These are phyloP conservation scores for Gallinago jamesoni DNA, from an alignment of 2,113 vertebrate species.

Conservation along the genomic window DNA sequence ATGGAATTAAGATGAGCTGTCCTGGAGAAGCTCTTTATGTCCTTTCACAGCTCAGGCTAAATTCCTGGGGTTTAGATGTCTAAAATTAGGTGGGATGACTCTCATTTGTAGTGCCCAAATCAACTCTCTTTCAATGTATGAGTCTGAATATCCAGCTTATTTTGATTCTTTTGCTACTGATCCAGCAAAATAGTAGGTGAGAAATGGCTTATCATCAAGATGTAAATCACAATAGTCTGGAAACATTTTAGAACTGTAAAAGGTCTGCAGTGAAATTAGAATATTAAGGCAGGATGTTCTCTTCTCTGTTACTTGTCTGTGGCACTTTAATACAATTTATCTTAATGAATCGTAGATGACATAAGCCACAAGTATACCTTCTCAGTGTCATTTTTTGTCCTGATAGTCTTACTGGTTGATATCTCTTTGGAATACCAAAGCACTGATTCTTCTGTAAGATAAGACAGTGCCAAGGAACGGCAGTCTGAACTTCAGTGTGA, in stretches of 20 bases:
- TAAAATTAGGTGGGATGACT: background rate
- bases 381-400: background rate
- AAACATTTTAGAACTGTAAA: background rate
- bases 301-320: background rate
- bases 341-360: background rate
- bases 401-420: background rate
- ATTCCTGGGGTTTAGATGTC: background rate
- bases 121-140: background rate
- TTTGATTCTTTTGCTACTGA: background rate
- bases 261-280: background rate
- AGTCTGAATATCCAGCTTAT: background rate
- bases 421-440: background rate
- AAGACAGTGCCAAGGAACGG: background rate
- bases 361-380: background rate
- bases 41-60: background rate
- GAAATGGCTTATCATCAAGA: background rate
- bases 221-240: background rate
- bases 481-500: background rate
- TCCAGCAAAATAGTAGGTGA: background rate
- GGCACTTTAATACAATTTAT: background rate
- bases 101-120: background rate
- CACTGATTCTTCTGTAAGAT: background rate
- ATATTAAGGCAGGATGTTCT: background rate
- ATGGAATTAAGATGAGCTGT: background rate
- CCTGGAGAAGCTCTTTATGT: background rate